Evolutionary conservation across 2,888 invertebrate species (phyloP).

Genomic region (Pasiphila rectangulata): DNA sequence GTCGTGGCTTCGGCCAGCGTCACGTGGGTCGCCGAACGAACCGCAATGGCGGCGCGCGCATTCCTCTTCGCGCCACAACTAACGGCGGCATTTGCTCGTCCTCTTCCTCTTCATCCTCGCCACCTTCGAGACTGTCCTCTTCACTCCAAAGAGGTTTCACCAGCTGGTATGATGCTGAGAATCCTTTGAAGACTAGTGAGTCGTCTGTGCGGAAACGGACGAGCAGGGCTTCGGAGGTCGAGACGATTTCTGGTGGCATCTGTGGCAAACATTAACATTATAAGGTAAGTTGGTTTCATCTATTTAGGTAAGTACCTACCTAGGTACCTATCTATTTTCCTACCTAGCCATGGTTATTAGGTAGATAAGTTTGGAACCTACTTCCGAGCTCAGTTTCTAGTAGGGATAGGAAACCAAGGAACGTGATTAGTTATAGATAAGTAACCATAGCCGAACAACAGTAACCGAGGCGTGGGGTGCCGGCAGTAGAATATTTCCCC

Average conservation of each 20-base stretch:
- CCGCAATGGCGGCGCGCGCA: slow-evolving; percentile 54
- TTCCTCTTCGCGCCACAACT: slow-evolving; percentile 64
- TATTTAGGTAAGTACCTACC: not conserved
- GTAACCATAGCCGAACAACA: no score
- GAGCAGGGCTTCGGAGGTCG: slow-evolving; percentile 91
- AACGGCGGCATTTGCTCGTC: slow-evolving; percentile 69
- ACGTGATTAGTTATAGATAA: no score
- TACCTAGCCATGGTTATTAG: no score
- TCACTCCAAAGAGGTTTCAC: slow-evolving; percentile 73
- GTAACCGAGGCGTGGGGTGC: no score
- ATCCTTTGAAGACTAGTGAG: slow-evolving; percentile 94
- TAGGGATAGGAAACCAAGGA: no score
- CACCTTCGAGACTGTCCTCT: slow-evolving; percentile 63
- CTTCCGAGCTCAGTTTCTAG: no score
- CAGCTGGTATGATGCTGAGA: slow-evolving; percentile 91
- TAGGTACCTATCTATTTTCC: no score
- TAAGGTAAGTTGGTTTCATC: no score
- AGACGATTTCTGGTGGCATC: slow-evolving; percentile 94
- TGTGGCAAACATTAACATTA: no score
- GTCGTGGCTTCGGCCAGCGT: slow-evolving; percentile 65
- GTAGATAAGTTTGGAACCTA: no score
- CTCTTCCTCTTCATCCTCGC: slow-evolving; percentile 63
- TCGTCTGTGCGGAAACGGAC: slow-evolving; percentile 95
- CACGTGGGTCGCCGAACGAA: slow-evolving; percentile 71
- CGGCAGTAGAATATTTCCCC: no score